Conservation (phyloP, 2,888 invertebrate genomes). For the Exocentrus adspersus region DNA sequence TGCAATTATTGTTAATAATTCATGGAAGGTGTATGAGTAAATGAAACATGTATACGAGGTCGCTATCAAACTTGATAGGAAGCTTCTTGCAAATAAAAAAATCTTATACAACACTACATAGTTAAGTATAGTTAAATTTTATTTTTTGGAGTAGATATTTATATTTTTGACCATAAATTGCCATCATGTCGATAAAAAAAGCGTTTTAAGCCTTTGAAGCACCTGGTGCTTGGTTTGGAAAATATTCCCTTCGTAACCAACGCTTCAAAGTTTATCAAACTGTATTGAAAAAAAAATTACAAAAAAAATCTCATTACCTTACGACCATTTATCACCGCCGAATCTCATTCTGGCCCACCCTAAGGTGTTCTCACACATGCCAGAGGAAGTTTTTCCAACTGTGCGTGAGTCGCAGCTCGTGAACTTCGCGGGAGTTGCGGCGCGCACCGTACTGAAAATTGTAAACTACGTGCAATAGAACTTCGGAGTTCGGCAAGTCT, state of each 20-base stretch:
- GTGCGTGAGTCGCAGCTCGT: neutral
- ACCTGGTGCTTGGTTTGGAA: no score
- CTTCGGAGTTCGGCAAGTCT: constrained; percentile 38
- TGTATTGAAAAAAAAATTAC: neutral
- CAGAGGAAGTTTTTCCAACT: constrained; percentile 14
- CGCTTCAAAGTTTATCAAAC: neutral
- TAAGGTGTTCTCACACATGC: constrained; percentile 21
- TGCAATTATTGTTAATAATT: no score
- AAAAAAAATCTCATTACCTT: neutral
- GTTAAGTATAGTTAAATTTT: no score
- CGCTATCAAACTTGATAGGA: no score
- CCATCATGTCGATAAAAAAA: neutral
- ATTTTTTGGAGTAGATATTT: no score
- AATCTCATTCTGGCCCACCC: neutral
- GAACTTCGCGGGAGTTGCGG: constrained; percentile 13
- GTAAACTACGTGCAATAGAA: constrained; percentile 22
- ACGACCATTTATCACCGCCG: neutral
- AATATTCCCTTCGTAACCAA: no score
- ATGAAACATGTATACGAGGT: no score
- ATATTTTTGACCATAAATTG: neutral
- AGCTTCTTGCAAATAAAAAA: no score
- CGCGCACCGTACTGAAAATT: constrained; percentile 27
- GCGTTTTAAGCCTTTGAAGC: no score
- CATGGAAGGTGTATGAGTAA: no score
- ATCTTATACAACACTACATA: no score